phyloP scores from a whole-genome alignment of 2,113 vertebrate species.

The Alaudala cheleensis region DNA sequence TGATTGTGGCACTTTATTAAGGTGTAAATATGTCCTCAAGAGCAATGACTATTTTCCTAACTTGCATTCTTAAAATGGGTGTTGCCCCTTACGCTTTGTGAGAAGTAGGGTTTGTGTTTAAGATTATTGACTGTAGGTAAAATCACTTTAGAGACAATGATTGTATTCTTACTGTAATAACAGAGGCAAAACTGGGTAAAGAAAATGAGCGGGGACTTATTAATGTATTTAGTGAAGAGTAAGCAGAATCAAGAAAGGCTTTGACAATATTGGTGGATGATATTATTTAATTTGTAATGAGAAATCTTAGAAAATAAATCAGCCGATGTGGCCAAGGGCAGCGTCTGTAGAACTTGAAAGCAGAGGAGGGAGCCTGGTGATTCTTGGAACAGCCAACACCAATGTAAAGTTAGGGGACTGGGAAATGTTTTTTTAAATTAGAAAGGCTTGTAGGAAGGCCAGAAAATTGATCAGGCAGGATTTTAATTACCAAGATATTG shows the following conservation, averaged over 20 bases:
- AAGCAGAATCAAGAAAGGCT: conserved; percentile 14
- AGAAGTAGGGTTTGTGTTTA: not conserved
- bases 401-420: not conserved
- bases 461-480: conserved; percentile 6
- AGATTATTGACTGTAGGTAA: not conserved
- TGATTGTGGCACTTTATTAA: not conserved
- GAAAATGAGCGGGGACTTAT: conserved; percentile 14
- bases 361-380: not conserved
- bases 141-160: not conserved
- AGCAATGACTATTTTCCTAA: not conserved
- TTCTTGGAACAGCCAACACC: not conserved
- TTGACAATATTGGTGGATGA: not conserved
- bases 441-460: not conserved
- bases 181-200: not conserved
- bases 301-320: conserved; percentile 5
- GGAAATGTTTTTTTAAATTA: not conserved
- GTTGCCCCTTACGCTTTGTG: not conserved
- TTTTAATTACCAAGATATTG: conserved; percentile 42
- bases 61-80: not conserved
- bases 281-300: conserved; percentile 31
- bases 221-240: conserved; percentile 31
- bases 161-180: conserved; percentile 4
- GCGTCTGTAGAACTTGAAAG: not conserved
- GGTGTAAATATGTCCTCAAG: not conserved
- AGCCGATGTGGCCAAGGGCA: not conserved